Percentiles rank a stretch among this genome's conserved stretches.
Evolutionary conservation across 2,888 invertebrate genomes (phyloP).

Genomic region (Xanthia togata): DNA sequence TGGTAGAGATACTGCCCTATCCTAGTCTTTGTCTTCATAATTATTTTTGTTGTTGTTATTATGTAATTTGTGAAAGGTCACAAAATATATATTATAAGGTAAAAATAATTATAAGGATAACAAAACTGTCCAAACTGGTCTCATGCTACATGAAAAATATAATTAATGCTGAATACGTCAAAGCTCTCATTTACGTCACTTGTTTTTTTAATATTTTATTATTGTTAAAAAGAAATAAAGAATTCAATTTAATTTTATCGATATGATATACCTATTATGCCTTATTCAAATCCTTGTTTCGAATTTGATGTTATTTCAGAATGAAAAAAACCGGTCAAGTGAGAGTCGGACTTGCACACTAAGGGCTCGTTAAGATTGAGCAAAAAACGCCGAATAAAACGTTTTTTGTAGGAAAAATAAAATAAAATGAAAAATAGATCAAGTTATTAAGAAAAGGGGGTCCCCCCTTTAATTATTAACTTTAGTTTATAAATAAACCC

Average conservation of each 20-base stretch:
- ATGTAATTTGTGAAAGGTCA: not conserved
- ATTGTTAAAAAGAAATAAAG: not conserved
- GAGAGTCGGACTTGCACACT: no score
- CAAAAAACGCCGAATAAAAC: no score
- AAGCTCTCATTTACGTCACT: conserved; percentile 4
- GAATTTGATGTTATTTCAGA: not conserved
- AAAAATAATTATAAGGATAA: not conserved
- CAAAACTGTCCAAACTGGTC: conserved; percentile 5
- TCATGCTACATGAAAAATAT: not conserved
- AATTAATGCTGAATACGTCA: conserved; percentile 9
- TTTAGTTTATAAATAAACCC: no score
- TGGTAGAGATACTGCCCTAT: not conserved
- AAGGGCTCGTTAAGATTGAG: no score
- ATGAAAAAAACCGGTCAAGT: no score
- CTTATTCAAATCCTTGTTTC: not conserved
- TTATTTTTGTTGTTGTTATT: not conserved
- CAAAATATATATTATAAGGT: no score
- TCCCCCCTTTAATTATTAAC: not conserved
- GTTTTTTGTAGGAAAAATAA: no score
- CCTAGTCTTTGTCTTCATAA: not conserved
- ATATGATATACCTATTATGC: not conserved
- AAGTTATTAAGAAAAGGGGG: no score
- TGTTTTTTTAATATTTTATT: not conserved
- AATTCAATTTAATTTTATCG: not conserved
- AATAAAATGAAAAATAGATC: no score